Conservation (phyloP, 2,888 invertebrate species). For the Stegana nigrithorax region DNA sequence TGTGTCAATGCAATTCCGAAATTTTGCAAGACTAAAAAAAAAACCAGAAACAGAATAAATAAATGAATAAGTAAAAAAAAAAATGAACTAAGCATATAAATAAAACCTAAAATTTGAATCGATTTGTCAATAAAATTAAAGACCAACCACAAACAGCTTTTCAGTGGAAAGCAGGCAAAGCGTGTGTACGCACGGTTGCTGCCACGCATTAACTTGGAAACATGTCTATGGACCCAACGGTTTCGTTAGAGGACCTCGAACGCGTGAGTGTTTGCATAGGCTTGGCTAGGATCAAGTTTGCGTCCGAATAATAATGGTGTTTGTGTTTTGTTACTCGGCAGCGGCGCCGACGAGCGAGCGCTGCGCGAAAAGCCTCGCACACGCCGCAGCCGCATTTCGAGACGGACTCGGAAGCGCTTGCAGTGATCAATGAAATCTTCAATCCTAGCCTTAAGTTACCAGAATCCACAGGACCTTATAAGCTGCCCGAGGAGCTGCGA, state of each 20-base stretch:
- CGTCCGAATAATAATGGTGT: not conserved
- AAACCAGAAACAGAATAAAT: constrained; percentile 3
- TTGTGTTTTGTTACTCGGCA: constrained; percentile 10
- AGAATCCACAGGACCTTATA: constrained; percentile 61
- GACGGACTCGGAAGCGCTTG: constrained; percentile 63
- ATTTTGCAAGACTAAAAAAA: too few species aligned
- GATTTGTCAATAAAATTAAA: constrained; percentile 63
- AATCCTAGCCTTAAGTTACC: constrained; percentile 66
- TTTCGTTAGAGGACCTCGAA: constrained; percentile 63
- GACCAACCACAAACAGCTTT: constrained; percentile 43
- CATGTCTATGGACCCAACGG: constrained; percentile 64
- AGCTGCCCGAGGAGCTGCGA: constrained; percentile 59
- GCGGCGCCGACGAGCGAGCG: constrained; percentile 59
- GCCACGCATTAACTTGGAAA: constrained; percentile 5
- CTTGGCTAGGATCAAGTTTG: not conserved
- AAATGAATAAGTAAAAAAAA: constrained; percentile 23
- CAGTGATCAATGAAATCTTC: constrained; percentile 66
- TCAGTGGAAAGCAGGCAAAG: constrained; percentile 59
- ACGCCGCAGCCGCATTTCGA: constrained; percentile 45
- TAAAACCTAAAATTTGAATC: constrained; percentile 40
- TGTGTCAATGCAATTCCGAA: constrained; percentile 37
- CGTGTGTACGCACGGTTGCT: constrained; percentile 44
- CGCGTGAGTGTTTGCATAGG: constrained; percentile 50
- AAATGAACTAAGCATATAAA: constrained; percentile 5
- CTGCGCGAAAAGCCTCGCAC: constrained; percentile 54